Evolutionary conservation across 2,113 vertebrate genomes (phyloP).

Genomic region (Dromiciops gliroides): DNA sequence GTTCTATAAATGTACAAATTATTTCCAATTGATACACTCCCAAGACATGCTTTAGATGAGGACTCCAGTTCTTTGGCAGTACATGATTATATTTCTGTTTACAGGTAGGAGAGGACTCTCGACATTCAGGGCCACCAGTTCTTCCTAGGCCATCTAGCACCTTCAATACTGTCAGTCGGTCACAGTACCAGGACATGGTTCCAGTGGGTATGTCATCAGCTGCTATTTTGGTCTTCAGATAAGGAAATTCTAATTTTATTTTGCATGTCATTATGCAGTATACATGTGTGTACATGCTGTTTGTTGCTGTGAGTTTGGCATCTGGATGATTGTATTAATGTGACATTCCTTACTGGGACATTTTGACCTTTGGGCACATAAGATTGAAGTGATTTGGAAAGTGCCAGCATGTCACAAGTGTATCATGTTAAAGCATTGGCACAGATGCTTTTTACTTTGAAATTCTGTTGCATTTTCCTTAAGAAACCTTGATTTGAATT

Average conservation of each 20-base stretch:
- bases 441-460: background rate
- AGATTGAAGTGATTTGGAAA: background rate
- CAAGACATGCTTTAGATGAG: background rate
- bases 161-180: conserved; percentile 93
- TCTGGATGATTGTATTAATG: background rate
- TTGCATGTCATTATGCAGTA: rapidly evolving
- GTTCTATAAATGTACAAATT: background rate
- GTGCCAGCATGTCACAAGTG: background rate
- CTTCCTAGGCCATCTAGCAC: conserved; percentile 94
- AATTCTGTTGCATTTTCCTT: background rate
- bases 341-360: background rate
- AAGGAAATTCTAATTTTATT: background rate
- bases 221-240: background rate
- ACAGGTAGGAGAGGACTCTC: conserved; percentile 96
- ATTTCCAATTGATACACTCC: conserved; percentile 11
- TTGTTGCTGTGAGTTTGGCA: background rate
- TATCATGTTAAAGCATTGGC: background rate
- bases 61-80: background rate
- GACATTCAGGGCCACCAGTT: conserved; percentile 90
- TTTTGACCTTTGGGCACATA: background rate
- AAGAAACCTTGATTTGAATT: background rate
- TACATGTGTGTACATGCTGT: background rate
- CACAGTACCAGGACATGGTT: conserved; percentile 95
- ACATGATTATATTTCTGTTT: conserved; percentile 40
- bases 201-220: conserved; percentile 92